Base-by-base conservation (phyloP, 2,113 vertebrate species). In the Antigone vipio region DNA sequence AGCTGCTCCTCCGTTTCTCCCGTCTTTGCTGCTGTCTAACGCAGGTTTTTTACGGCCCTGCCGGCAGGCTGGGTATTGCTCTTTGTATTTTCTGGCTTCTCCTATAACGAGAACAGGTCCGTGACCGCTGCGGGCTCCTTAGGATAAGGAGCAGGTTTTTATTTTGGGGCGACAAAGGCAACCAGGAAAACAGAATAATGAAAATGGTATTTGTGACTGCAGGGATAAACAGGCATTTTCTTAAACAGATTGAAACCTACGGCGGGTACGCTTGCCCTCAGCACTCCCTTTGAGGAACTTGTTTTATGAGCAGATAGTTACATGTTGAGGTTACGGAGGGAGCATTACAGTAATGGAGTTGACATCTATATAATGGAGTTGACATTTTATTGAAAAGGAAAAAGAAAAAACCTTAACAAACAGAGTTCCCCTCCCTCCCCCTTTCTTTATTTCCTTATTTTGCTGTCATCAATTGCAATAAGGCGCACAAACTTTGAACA, bases 381-480 rank as follows among this genome's bases (percentile, higher is more conserved):
- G 96, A 97, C 97, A 93, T 97, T 97, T 97, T 92, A 91, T 97
- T 97, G 96, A 96, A 95, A 96, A 95, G 83, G 89, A 59, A 84
- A 59, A 91, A 92, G 94, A 92, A 81, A 92, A 93, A 94, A 53
- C 89, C 89, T 87, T 72, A 89, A 93, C 88, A 93, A 92, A 94
- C 94, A 85, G 87, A 72, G 74, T 35, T 73, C 26, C 60, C 62
- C 77, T 77, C 84, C 93, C 93, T 73, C 47, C 69, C 75, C 55
- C 67, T 63, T 16, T n/a, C 78, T 95, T 93, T 92, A 63, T 92
- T 88, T 79, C 89, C 55, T 18, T 86, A 82, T 89, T 92, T 77
- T 71, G 64, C 94, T 78, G 91, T 55, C 92, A 74, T 91, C 87
- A 69, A 30, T 89, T 29, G 53, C 89, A 30, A 19, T n/a, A 22